phyloP scores from a whole-genome alignment of 2,888 invertebrate genomes.

The Megaustenia siamemsis region DNA sequence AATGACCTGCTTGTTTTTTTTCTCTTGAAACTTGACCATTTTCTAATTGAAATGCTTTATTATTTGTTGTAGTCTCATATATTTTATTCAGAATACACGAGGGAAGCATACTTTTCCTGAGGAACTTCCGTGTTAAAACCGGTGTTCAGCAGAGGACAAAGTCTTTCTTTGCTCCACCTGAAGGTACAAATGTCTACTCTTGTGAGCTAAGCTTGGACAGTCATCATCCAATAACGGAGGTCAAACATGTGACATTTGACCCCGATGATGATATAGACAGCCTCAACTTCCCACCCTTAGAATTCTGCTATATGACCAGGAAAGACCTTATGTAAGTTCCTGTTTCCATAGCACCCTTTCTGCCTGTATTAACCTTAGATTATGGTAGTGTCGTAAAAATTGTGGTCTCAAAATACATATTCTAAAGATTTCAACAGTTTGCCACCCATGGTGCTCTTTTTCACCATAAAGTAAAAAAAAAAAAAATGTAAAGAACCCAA shows the following conservation, averaged over 20 bases:
- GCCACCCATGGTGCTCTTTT: too few species aligned
- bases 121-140: conserved; percentile 66
- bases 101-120: conserved; percentile 63
- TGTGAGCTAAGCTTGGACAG: conserved; percentile 65
- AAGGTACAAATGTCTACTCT: conserved; percentile 23
- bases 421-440: too few species aligned
- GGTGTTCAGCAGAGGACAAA: conserved; percentile 52
- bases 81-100: conserved; percentile 61
- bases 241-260: conserved; percentile 59
- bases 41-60: not conserved
- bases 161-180: conserved; percentile 57
- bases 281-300: conserved; percentile 58
- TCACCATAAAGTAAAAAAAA: too few species aligned
- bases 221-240: conserved; percentile 62
- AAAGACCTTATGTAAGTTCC: conserved; percentile 61
- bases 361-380: too few species aligned
- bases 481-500: too few species aligned
- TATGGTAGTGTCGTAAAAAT: too few species aligned
- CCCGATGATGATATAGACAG: conserved; percentile 45
- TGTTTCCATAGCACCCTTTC: not conserved
- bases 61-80: not conserved
- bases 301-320: conserved; percentile 61
- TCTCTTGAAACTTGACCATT: too few species aligned
- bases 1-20: too few species aligned
- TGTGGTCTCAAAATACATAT: too few species aligned